phyloP scores from a whole-genome alignment of 1,140 invertebrate genomes.

The Euborellia annulipes region DNA sequence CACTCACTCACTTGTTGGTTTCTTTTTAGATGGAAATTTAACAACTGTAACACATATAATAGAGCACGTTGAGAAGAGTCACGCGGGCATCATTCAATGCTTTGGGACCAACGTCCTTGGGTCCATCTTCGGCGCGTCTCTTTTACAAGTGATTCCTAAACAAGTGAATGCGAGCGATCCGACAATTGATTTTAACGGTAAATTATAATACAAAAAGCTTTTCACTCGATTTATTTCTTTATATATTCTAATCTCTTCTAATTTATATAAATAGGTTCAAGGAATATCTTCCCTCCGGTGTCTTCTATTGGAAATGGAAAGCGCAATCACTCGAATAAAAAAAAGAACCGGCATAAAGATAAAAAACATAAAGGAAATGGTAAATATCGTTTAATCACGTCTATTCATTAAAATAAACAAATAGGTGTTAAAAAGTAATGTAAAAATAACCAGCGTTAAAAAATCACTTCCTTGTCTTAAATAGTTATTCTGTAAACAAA shows the following conservation, averaged over 20 bases:
- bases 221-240: too few relatives aligned
- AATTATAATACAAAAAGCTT: too few relatives aligned
- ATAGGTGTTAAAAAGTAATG: too few relatives aligned
- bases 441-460: too few relatives aligned
- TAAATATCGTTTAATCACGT: slow-evolving; percentile 19
- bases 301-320: slow-evolving; percentile 22
- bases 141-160: slow-evolving; percentile 55
- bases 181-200: slow-evolving; percentile 11
- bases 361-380: slow-evolving; percentile 29
- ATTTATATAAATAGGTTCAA: background rate
- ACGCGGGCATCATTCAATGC: slow-evolving; percentile 79
- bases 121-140: slow-evolving; percentile 39
- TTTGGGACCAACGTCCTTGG: slow-evolving; percentile 71
- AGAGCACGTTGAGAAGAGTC: slow-evolving; percentile 52
- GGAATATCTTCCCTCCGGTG: background rate
- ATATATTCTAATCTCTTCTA: too few relatives aligned
- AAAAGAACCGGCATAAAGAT: slow-evolving; percentile 27
- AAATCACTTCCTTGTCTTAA: too few relatives aligned
- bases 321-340: slow-evolving; percentile 17
- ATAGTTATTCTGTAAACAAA: too few relatives aligned
- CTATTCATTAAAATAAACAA: too few relatives aligned
- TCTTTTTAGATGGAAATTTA: slow-evolving; percentile 36
- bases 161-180: slow-evolving; percentile 37
- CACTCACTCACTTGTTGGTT: too few relatives aligned
- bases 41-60: too few relatives aligned